Evolutionary conservation across 2,888 invertebrate genomes (phyloP), one percentile per base, ranked within the genome.

Genomic region (Tiliacea citrago): DNA sequence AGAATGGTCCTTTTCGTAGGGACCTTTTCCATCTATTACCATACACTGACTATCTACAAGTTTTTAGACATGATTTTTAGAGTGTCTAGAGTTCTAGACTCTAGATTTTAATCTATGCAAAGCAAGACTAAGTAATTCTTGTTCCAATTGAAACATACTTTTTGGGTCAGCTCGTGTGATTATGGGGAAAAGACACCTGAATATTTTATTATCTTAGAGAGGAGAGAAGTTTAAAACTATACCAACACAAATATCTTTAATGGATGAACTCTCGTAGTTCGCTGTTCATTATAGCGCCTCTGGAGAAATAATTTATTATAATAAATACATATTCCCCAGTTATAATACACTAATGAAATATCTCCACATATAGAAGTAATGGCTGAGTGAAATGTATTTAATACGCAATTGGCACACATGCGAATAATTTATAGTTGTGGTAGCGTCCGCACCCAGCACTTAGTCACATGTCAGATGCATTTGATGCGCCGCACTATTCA

Each of bases 381-480:
- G 55, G 61, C 35, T 76, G 70, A 78, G 73, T 80, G 79, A 81
- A 85, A 83, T 82, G 82, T 86, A 87, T 89, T 89, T 88, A 86
- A 89, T 87, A 88, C 81, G 63, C 73, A 79, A 84, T 86, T 86
- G 85, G 83, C 79, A 78, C 73, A 87, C 81, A 90, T 90, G 88
- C 86, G 86, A 90, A 92, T 92, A 92, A 92, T 90, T 90, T 90
- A 93, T 90, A 88, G 90, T 88, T 88, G 91, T 86, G 90, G 90
- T 88, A 78, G 87, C 90, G 90, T 89, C 88, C 86, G 93, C 94
- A 94, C 94, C 94, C 93, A 92, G 91, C 93, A 92, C 91, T 94
- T 93, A 92, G 92, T 94, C 92, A 93, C 90, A 87, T 92, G 94
- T 93, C 94, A 91, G 89, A 85, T 89, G 91, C 92, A 93, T 87